phyloP scores from a whole-genome alignment of 2,888 invertebrate species.

The Alcis repandata region DNA sequence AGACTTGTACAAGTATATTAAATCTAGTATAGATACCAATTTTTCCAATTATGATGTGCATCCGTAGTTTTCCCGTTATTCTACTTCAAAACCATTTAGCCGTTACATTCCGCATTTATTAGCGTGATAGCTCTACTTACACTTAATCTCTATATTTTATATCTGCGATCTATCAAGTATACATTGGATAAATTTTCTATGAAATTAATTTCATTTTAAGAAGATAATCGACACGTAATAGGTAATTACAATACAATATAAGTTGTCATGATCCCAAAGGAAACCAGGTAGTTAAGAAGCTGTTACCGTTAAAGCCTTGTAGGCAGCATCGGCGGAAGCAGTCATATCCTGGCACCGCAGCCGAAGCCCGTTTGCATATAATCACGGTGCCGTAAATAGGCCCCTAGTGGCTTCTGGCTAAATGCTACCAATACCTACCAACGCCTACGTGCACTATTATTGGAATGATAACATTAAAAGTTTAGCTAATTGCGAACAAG shows the following conservation, averaged over 20 bases:
- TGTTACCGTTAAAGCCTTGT: conserved; percentile 70
- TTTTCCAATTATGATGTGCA: too few species aligned
- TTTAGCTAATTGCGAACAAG: background rate
- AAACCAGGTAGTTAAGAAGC: conserved; percentile 24
- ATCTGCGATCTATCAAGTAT: too few species aligned
- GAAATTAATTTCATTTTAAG: too few species aligned
- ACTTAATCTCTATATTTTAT: too few species aligned
- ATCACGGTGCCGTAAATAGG: conserved; percentile 62
- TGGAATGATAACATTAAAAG: conserved; percentile 17
- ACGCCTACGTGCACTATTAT: conserved; percentile 23
- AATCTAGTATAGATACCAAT: too few species aligned
- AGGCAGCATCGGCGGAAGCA: conserved; percentile 73
- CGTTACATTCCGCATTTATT: background rate
- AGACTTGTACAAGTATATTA: too few species aligned
- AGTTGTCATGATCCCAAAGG: conserved; percentile 12
- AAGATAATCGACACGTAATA: too few species aligned
- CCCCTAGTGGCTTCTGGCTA: conserved; percentile 52
- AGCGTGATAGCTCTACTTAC: too few species aligned
- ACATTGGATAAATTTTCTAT: too few species aligned
- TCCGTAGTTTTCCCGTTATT: too few species aligned
- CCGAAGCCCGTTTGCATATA: conserved; percentile 62
- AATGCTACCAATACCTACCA: conserved; percentile 41
- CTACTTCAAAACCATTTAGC: too few species aligned
- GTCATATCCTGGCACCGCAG: conserved; percentile 76
- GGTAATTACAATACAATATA: background rate